These are phyloP conservation scores for Globia sparganii DNA, from an alignment of 2,888 invertebrate genomes.

Conservation along the genomic window DNA sequence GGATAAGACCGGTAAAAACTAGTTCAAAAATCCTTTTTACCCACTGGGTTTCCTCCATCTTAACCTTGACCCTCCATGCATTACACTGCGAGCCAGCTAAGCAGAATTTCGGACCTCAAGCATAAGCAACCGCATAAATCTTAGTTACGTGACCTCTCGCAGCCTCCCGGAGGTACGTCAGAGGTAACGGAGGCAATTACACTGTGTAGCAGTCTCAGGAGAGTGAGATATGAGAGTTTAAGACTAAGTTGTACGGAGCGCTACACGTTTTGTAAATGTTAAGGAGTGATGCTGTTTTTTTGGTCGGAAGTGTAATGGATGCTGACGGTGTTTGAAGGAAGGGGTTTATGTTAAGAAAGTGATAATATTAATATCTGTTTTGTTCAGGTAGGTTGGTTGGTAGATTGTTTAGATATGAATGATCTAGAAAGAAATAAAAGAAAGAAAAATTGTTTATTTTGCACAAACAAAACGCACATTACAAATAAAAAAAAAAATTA, in stretches of 20 bases:
- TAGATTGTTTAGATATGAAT: too few relatives aligned
- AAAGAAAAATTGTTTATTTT: too few relatives aligned
- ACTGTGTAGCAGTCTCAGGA: constrained; percentile 47
- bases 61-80: constrained; percentile 43
- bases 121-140: constrained; percentile 62
- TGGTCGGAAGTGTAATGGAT: constrained; percentile 13
- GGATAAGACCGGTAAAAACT: not conserved
- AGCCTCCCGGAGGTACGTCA: constrained; percentile 44
- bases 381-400: not conserved
- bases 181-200: constrained; percentile 63
- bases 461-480: too few relatives aligned
- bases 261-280: constrained; percentile 25
- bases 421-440: too few relatives aligned
- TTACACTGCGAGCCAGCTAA: constrained; percentile 25
- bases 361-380: not conserved
- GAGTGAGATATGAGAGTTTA: constrained; percentile 59
- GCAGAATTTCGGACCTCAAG: constrained; percentile 53
- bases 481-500: too few relatives aligned
- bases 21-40: not conserved
- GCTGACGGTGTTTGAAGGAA: not conserved
- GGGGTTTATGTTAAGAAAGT: not conserved
- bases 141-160: constrained; percentile 65
- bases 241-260: constrained; percentile 38
- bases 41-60: constrained; percentile 12
- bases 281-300: constrained; percentile 25